Conservation (phyloP, 1,140 invertebrate species). For the Adoxophyes honmai region DNA sequence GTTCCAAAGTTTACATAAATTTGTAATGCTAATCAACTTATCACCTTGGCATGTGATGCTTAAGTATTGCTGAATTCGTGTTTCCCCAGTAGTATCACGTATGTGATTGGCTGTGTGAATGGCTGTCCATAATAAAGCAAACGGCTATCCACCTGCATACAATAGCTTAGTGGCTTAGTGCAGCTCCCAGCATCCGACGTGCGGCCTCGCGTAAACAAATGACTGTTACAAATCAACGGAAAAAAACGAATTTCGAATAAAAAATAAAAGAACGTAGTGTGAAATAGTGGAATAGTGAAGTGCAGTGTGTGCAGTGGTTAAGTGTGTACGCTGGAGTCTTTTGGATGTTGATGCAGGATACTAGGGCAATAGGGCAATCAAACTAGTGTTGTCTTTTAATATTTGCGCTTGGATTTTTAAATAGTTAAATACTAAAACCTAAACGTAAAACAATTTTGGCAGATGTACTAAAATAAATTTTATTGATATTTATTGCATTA, state of each 20-base stretch:
- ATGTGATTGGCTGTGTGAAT: slow-evolving; percentile 60
- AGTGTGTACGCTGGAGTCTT: neutral
- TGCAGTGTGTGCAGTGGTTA: slow-evolving; percentile 23
- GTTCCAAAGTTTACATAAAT: slow-evolving; percentile 28
- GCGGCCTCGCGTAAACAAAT: slow-evolving; percentile 40
- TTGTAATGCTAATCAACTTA: slow-evolving; percentile 34
- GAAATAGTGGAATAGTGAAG: slow-evolving; percentile 16
- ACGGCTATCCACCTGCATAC: slow-evolving; percentile 70
- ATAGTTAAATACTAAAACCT: no score
- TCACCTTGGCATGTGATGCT: slow-evolving; percentile 39
- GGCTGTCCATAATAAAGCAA: slow-evolving; percentile 67
- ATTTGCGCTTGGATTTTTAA: no score
- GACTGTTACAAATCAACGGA: no score
- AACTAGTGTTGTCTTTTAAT: no score
- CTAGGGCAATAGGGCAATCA: no score
- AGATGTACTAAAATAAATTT: no score
- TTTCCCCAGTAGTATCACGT: slow-evolving; percentile 21
- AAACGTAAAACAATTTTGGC: no score
- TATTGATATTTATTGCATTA: no score
- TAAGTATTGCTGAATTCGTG: slow-evolving; percentile 27
- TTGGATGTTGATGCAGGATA: no score
- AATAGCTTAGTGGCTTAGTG: slow-evolving; percentile 64
- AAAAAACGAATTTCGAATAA: slow-evolving; percentile 22
- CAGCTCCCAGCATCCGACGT: slow-evolving; percentile 63
- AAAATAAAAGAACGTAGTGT: slow-evolving; percentile 24